Base-by-base conservation (phyloP, 2,888 invertebrate species). In the Eupithecia subfuscata region DNA sequence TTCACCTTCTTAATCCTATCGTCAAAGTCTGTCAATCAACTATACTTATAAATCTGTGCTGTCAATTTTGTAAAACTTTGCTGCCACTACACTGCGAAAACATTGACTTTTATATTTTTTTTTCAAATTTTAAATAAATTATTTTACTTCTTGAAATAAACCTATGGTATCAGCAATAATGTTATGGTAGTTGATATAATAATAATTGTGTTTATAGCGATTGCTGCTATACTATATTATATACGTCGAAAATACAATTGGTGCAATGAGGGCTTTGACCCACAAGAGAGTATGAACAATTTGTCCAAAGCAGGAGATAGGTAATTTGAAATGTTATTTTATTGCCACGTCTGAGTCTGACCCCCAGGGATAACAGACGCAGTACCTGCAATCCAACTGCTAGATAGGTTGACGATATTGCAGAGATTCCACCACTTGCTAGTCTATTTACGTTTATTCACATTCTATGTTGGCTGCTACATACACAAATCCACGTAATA, bases 191-290 rank as follows among this genome's bases (percentile, higher is more conserved):
- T 67, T 25, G 43, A 43, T 14, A 25, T 22, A 22, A 22, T 43
- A 40, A 22, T 68, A 14, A 43, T 68, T 68, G 4, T 2, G 14
- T 4, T 68, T 0, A 43, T 68, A 68, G 25, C 25, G 0, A 6
- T 68, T 5, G 37, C 68, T 45, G 2, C 45, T 16, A 22, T 68
- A 22, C 12, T 43, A 2, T 68, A 68, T 43, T 68, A 16, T 45
- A 2, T 68, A 43, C 68, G 68, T 14, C 45, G 25, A 68, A 40
- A 8, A 68, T 68, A 68, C 25, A 14, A 68, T 25, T 64, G 64
- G n/a, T 64, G 64, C 34, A 64, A 64, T 34, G 34, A 64, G 6
- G 30, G 18, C 4, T 64, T 64, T 34, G 64, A 64, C 34, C 64
- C 64, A 9, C 64, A 34, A 30, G 64, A 64, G 22, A 14, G 14